Evolutionary conservation across 2,113 vertebrate species (phyloP).

Genomic region (Ivindomyrus marchei): DNA sequence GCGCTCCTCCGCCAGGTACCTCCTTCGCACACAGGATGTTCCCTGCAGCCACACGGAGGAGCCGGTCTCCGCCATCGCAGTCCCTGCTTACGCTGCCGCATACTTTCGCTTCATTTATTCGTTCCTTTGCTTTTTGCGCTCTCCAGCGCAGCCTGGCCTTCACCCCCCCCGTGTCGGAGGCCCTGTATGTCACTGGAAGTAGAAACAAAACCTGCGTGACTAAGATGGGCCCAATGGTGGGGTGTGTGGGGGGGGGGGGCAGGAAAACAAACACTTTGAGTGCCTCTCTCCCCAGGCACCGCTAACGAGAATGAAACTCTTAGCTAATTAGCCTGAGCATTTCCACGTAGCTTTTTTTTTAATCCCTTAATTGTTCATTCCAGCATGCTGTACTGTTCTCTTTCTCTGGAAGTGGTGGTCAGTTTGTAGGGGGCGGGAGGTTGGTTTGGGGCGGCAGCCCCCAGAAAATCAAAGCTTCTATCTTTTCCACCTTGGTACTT

Average conservation of each 20-base stretch:
- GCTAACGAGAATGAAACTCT: conserved; percentile 5
- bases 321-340: background rate
- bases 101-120: background rate
- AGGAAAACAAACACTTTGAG: conserved; percentile 17
- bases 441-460: background rate
- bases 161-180: background rate
- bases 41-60: background rate
- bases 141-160: background rate
- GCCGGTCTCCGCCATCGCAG: background rate
- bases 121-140: conserved; percentile 12
- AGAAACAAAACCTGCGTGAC: conserved; percentile 15
- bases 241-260: background rate
- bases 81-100: background rate
- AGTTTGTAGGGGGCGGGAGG: background rate
- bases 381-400: background rate
- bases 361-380: conserved; percentile 9
- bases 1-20: background rate
- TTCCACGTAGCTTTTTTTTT: background rate
- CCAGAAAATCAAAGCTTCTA: background rate
- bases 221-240: background rate
- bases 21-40: background rate
- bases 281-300: background rate
- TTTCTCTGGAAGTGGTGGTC: background rate
- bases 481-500: background rate
- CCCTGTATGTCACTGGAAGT: background rate